Base-by-base conservation (phyloP, 2,888 invertebrate species). In the Amitus sp. region DNA sequence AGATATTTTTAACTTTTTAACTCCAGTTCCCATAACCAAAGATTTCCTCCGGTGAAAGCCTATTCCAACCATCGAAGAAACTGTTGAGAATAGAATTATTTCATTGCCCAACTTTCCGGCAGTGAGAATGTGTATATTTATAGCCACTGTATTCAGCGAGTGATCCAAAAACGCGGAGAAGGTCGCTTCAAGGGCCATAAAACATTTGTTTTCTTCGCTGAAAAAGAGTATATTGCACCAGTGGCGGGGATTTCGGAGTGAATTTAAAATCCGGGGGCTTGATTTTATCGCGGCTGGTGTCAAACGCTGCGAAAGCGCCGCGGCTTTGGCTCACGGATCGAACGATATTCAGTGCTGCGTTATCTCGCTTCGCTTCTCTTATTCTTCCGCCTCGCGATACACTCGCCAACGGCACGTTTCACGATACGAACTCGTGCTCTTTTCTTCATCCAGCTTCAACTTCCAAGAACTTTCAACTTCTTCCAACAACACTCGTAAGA, bases 231-330 rank as follows among this genome's bases (percentile, higher is more conserved):
- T 76, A 74, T 75, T 74, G 70, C 73, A 56, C 68, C 67, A 61
- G 61, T 69, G 63, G 69, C 66, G 65, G 65, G 73, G 74, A 76
- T 77, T 79, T 77, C 67, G 74, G 77, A 77, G 78, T 79, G 80
- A 82, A 80, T 80, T 78, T 74, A 70, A 80, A 80, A 79, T 77
- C 75, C 76, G 73, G 72, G 71, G 71, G 65, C 73, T 73, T 75
- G 75, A 77, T 75, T 79, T 80, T 79, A 79, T 75, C 70, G 72
- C 60, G 51, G 69, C 53, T 69, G 67, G 70, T 74, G 77, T 75
- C 76, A 73, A 77, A 76, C 70, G 69, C 54, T 61, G 55, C 59
- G 55, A 47, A 66, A 73, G 67, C 69, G 65, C 62, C 59, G 57
- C 57, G 46, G 28, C 48, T 47, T 48, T 43, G 45, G 19, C 62